Evolutionary conservation across 2,888 invertebrate species (phyloP), one percentile per base, ranked within the genome.

Genomic region (Ichneumoninae sp.): DNA sequence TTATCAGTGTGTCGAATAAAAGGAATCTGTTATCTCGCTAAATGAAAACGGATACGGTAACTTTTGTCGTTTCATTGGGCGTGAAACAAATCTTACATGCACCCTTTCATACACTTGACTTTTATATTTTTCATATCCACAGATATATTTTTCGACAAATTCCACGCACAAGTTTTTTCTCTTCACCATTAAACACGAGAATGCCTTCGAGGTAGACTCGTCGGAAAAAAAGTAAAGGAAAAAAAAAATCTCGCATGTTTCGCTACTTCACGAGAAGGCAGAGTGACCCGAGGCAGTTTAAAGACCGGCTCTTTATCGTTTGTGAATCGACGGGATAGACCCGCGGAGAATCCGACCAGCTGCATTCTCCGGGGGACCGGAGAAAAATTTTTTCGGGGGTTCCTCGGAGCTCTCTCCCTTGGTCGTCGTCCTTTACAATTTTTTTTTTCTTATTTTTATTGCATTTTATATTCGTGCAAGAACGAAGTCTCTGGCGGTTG

Each of bases 351-450:
- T 84, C 77, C 86, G 76, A 82, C 83, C 86, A 85, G 83, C 85
- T 85, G 87, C 85, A 87, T 85, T 87, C 85, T 85, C 83, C 70
- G 68, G 68, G 26, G 30, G 22, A 47, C 22, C 16, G 22, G 57
- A 78, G 73, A 83, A 77, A 85, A 83, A 83, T 81, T 82, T 85
- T 85, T 85, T 78, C 54, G 81, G 77, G 69, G 76, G 66, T 71
- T 52, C 50, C 33, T 30, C 63, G 5, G 13, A 30, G 33, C 40
- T 78, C 68, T 85, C 50, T 50, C 69, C 13, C 40, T 57, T 50
- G 60, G 63, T 63, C 57, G 47, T 74, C 66, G 30, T 77, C 77
- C 44, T 74, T 5, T 13, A 10, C 54, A 26, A 40, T 40, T 40
- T n/a, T 70, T 73, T 60, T 74, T 73, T 77, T 1, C 7, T 13